Base-by-base conservation (phyloP, 2,113 vertebrate species). In the Proterorhinus semilunaris region DNA sequence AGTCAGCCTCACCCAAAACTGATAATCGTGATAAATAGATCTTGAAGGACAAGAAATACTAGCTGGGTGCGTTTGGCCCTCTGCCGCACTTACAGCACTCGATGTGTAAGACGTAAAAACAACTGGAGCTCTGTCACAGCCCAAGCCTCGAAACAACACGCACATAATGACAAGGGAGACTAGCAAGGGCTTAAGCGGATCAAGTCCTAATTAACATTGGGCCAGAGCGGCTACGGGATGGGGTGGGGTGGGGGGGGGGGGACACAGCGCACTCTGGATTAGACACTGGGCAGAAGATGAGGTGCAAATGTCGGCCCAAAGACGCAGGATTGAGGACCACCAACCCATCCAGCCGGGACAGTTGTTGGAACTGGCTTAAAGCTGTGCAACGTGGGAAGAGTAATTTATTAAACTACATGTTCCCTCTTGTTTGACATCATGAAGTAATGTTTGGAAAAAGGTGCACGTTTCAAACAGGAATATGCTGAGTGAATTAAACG, bases 131-230 rank as follows among this genome's bases (percentile, higher is more conserved):
- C 71, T 71, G 73, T 75, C 80, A 76, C 71, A 68, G 55, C 44
- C 63, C 7, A 59, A 58, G 54, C 43, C 5, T 16, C 8, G 66
- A 66, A 63, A 78, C 78, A 85, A 77, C 80, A 78, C 75, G 12
- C 76, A 66, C 75, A 75, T 43, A 80, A 89, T 79, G 75, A 85
- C 85, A 79, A 63, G 72, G 76, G 67, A 78, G 78, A 81, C 80
- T 71, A 76, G 83, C 53, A 76, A 63, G 79, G 2, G 78, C 66
- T 84, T 89, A 91, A 87, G 86, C 78, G 80, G 87, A 88, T 90
- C 81, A 88, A 79, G 84, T 51, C 80, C 86, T 91, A 89, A 90
- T 91, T 88, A 91, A 88, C 81, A 63, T 52, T 65, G 83, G 80
- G 6, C 75, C 80, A 11, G 42, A 79, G 72, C 71, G 70, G 83